These are phyloP conservation scores for Lepidonotus clava DNA, from an alignment of 2,888 invertebrate species.

Conservation along the genomic window DNA sequence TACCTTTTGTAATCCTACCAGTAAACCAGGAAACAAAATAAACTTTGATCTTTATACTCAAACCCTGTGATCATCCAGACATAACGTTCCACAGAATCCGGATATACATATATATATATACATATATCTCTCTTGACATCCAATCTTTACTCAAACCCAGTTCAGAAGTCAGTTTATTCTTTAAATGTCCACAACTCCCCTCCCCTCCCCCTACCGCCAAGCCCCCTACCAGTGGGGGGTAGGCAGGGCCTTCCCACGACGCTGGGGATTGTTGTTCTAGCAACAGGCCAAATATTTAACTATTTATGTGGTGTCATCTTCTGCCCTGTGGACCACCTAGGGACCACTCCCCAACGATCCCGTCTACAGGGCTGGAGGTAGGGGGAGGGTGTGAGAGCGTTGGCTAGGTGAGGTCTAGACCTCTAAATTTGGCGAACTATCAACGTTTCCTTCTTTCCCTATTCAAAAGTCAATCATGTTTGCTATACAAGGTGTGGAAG, in stretches of 20 bases:
- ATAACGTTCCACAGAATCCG: neutral
- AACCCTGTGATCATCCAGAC: neutral
- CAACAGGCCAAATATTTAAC: neutral
- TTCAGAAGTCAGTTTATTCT: neutral
- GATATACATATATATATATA: neutral
- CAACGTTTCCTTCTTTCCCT: no score
- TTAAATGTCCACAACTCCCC: neutral
- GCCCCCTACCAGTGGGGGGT: neutral
- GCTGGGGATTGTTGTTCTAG: neutral
- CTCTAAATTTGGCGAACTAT: no score
- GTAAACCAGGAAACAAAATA: no score
- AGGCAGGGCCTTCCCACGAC: neutral
- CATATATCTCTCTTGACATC: neutral
- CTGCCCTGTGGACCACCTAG: no score
- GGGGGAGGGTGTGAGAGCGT: no score
- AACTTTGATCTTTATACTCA: neutral
- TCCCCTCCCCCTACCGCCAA: neutral
- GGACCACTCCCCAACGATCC: no score
- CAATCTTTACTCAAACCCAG: neutral
- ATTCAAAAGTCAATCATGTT: no score
- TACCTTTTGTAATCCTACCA: no score
- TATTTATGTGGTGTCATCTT: slow-evolving; percentile 5
- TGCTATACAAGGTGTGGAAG: no score
- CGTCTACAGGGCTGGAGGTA: no score
- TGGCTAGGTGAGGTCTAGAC: no score